phyloP scores from a whole-genome alignment of 2,888 invertebrate species.

The Thyatira batis region DNA sequence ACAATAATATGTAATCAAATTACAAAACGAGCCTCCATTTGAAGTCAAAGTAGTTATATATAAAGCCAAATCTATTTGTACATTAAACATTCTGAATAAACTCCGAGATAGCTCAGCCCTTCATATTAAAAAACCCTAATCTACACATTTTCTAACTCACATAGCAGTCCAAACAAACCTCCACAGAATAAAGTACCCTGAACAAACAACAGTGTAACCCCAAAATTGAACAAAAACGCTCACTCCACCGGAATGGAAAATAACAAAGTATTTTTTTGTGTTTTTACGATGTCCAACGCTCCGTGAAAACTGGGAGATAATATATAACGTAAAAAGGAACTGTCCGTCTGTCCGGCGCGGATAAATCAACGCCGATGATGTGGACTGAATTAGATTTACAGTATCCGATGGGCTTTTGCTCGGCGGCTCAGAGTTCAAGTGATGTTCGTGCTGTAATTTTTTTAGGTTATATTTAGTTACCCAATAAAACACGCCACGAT shows the following conservation, averaged over 20 bases:
- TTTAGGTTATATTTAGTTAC: too few relatives aligned
- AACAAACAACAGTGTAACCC: slow-evolving; percentile 5
- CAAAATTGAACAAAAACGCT: slow-evolving; percentile 14
- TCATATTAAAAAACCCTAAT: not conserved
- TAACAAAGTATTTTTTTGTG: slow-evolving; percentile 21
- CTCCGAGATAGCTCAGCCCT: not conserved
- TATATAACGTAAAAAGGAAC: slow-evolving; percentile 8
- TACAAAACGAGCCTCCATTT: too few relatives aligned
- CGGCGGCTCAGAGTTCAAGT: not conserved
- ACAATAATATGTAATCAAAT: too few relatives aligned
- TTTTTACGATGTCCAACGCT: slow-evolving; percentile 22
- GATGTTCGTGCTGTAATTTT: not conserved
- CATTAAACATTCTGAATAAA: not conserved
- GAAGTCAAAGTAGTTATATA: too few relatives aligned
- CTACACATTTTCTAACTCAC: not conserved
- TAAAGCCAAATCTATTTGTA: too few relatives aligned
- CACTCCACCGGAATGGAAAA: slow-evolving; percentile 12
- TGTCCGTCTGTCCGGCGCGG: slow-evolving; percentile 22
- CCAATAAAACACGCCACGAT: too few relatives aligned
- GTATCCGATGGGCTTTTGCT: slow-evolving; percentile 15
- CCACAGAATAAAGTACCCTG: slow-evolving; percentile 4
- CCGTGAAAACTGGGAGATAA: slow-evolving; percentile 19
- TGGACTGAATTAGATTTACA: slow-evolving; percentile 23
- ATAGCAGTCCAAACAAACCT: not conserved
- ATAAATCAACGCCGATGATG: slow-evolving; percentile 26